Percentiles rank a stretch among this genome's conserved stretches.
Evolutionary conservation across 2,113 vertebrate species (phyloP).

Genomic region (Paedocypris sp.): DNA sequence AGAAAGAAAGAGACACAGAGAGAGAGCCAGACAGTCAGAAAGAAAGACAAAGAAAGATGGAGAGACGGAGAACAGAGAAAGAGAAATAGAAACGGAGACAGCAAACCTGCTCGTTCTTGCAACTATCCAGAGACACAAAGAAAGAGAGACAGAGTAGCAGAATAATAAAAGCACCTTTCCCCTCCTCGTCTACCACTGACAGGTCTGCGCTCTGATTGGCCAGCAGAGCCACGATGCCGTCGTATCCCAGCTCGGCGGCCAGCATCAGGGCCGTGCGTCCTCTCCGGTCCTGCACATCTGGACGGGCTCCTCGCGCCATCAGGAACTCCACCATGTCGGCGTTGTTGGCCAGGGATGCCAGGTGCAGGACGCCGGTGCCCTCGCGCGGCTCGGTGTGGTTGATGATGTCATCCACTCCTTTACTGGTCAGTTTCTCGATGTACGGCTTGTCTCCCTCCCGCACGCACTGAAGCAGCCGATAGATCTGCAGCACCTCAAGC

Average conservation of each 20-base stretch:
- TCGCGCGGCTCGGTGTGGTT: conserved; percentile 73
- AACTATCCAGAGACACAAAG: no score
- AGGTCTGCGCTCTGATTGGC: conserved; percentile 66
- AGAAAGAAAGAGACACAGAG: no score
- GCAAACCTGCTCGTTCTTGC: no score
- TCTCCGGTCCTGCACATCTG: conserved; percentile 67
- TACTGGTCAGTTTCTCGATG: conserved; percentile 67
- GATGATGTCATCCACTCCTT: conserved; percentile 72
- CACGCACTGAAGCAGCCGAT: conserved; percentile 77
- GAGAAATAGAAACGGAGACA: no score
- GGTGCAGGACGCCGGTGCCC: conserved; percentile 69
- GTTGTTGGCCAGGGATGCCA: conserved; percentile 69
- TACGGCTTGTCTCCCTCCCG: conserved; percentile 61
- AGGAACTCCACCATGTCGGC: conserved; percentile 73
- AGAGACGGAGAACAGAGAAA: no score
- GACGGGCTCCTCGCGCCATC: conserved; percentile 63
- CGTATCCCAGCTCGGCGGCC: conserved; percentile 75
- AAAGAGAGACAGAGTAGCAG: no score
- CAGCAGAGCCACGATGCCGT: conserved; percentile 63
- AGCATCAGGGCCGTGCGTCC: conserved; percentile 77
- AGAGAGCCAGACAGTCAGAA: no score
- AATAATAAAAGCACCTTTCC: conserved; percentile 66
- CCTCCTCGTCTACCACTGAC: conserved; percentile 69
- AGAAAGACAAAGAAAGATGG: no score
- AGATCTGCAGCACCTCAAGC: conserved; percentile 74